Base-by-base conservation (phyloP, 2,113 vertebrate species). In the Apaloderma vittatum region DNA sequence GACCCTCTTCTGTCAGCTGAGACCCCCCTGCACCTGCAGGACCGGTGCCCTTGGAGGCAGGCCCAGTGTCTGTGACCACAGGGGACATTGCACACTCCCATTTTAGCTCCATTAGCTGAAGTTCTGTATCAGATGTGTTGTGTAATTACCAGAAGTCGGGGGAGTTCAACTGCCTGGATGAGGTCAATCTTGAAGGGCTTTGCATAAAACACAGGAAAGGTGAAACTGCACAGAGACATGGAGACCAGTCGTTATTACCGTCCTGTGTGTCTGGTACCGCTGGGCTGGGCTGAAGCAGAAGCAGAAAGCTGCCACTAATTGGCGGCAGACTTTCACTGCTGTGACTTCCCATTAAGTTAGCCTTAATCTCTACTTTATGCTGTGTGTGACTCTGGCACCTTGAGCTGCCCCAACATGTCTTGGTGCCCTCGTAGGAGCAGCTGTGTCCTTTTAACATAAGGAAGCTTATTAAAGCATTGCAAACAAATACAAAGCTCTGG, bases 301-400 rank as follows among this genome's bases (percentile, higher is more conserved):
- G 68, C 51, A 43, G 58, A 54, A 61, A 52, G 30, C 34, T 54
- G 0, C 61, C 2, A 0, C 37, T n/a, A 20, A 46, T 32, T 26
- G 12, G 51, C 36, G 57, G 21, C 66, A 26, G 68, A 22, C 36
- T 54, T 55, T 82, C 32, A 13, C 36, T 57, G 17, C 71, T 75
- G 12, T 48, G 55, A 51, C 2, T 49, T 83, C 51, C 48, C 9
- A 1, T n/a, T 32, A 34, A 40, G 9, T 48, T 52, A 16, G 8
- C 40, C 58, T 93, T 40, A 73, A 76, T 73, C 88, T 49, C 9
- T 23, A 17, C 46, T 40, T 36, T 11, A 45, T 43, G 37, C 15
- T 46, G 0, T 1, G 0, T 27, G 21, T 0, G 2, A 1, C 23
- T 37, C 22, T n/a, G n/a, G 52, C 58, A 48, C 4, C 29, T 23